These are phyloP conservation scores for Diogma glabrata DNA, from an alignment of 2,888 invertebrate genomes.

Conservation along the genomic window DNA sequence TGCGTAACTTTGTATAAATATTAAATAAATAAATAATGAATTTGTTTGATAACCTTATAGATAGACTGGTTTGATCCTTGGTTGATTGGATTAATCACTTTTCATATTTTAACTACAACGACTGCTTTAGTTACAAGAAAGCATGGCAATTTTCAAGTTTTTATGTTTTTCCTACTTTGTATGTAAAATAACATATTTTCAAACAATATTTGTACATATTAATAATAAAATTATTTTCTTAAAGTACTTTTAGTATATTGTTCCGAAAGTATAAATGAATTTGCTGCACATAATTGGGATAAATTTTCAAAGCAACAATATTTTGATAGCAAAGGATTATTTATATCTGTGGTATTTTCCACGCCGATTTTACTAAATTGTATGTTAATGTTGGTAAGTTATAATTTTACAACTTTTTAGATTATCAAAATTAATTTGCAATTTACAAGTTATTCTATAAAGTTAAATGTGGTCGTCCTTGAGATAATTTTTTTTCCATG, in stretches of 20 bases:
- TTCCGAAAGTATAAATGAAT: constrained; percentile 81
- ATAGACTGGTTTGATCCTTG: constrained; percentile 87
- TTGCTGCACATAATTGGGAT: constrained; percentile 79
- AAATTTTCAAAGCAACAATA: constrained; percentile 84
- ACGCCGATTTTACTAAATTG: constrained; percentile 85
- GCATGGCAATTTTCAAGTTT: constrained; percentile 75
- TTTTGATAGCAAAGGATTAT: constrained; percentile 86
- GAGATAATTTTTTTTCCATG: too few relatives aligned
- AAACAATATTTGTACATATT: constrained; percentile 1
- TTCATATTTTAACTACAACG: constrained; percentile 66
- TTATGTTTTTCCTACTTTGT: constrained; percentile 69
- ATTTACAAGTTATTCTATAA: constrained; percentile 1
- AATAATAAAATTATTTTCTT: constrained; percentile 22
- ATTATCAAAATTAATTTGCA: neutral
- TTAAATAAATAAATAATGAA: neutral
- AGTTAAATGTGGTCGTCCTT: too few relatives aligned
- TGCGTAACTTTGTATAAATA: constrained; percentile 40
- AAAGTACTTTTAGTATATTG: constrained; percentile 78
- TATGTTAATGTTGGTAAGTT: constrained; percentile 86
- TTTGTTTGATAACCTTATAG: constrained; percentile 33
- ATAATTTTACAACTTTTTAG: constrained; percentile 6
- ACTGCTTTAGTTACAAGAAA: constrained; percentile 72
- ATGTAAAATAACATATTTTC: constrained; percentile 47
- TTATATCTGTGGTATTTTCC: constrained; percentile 90
- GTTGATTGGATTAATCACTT: constrained; percentile 62